A percentile compares a stretch with the other conserved stretches of the same genome.
Conservation (phyloP, 2,113 vertebrate genomes). For the Chitala chitala region DNA sequence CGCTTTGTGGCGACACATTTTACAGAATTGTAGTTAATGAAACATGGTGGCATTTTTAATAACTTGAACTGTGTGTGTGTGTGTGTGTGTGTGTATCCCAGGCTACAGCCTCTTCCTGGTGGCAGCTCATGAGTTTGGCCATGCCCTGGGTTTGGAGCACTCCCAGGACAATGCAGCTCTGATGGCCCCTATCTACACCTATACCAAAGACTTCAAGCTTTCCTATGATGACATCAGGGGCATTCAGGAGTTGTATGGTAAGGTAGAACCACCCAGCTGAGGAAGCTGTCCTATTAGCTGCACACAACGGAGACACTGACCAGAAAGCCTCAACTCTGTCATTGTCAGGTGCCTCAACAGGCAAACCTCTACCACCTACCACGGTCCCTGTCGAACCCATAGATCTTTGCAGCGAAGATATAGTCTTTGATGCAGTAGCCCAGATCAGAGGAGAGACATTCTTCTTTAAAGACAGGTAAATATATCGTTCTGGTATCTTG, state of each 20-base stretch:
- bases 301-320: not conserved
- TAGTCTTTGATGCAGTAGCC: conserved; percentile 83
- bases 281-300: not conserved
- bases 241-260: conserved; percentile 95
- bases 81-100: conserved; percentile 40
- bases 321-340: not conserved
- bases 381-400: conserved; percentile 84
- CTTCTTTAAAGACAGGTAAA: conserved; percentile 96
- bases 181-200: conserved; percentile 96
- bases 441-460: conserved; percentile 92
- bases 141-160: conserved; percentile 92
- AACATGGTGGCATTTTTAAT: not conserved
- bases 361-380: conserved; percentile 75
- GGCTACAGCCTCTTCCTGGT: conserved; percentile 97
- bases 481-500: not conserved
- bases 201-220: conserved; percentile 84
- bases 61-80: not conserved
- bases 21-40: not conserved
- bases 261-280: not conserved
- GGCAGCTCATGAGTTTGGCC: conserved; percentile 95
- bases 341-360: conserved; percentile 65
- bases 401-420: conserved; percentile 79
- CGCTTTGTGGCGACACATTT: not conserved
- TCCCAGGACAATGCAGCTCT: conserved; percentile 89
- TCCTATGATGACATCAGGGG: conserved; percentile 87